Base-by-base conservation (phyloP, 2,888 invertebrate species). In the Argynnis bischoffii region DNA sequence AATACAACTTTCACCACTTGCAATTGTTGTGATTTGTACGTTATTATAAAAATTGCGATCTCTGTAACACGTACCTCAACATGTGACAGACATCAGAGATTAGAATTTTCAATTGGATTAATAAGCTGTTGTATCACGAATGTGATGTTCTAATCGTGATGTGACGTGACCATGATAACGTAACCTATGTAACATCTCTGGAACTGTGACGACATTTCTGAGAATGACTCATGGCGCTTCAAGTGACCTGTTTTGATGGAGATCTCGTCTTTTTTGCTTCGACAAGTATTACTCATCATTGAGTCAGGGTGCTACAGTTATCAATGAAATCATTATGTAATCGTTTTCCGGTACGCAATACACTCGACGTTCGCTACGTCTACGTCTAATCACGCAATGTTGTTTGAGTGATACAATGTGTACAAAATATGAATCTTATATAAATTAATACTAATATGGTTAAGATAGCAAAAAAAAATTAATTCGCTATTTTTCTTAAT, bases 181-280 rank as follows among this genome's bases (percentile, higher is more conserved):
- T 76, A 72, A 75, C 74, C 76, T 75, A 69, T 72, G 70, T 73
- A 71, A 77, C 67, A 79, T 88, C 81, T 79, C 83, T 81, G 85
- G 87, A 87, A 87, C 71, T 85, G 85, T 88, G 89, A 89, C 88
- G 86, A 84, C 78, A 84, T 81, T 88, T 84, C 83, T 81, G 76
- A 76, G 82, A 86, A 85, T 90, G 90, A 89, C 72, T 90, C 90
- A 90, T 74, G 60, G 63, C 78, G 75, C 77, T 72, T 76, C 76
- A 74, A 75, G 75, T 77, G 78, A 78, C 77, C 79, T 78, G 78
- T 78, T 80, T 73, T 76, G 75, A 76, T 74, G 76, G 75, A 66
- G 60, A 75, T 74, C 72, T 74, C 67, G 67, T 64, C 67, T 88
- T 88, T 89, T 89, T 88, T 87, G 81, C 84, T 80, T 79, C 73